A percentile compares a stretch with the other conserved stretches of the same genome.
Evolutionary conservation across 2,797 vertebrate species (phyloP).

Genomic region (Agapornis canus): DNA sequence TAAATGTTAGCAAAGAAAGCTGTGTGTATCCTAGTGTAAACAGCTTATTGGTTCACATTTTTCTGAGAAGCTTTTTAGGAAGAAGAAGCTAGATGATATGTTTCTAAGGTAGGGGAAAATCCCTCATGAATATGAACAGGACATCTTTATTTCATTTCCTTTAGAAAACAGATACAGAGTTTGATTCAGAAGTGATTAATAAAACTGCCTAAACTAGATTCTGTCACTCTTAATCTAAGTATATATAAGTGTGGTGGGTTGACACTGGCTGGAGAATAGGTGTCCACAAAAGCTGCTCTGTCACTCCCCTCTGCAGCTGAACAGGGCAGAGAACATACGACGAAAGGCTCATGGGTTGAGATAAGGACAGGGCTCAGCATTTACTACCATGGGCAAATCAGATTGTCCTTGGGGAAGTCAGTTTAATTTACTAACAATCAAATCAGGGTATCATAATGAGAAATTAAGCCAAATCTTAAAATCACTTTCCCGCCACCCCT

Average conservation of each 20-base stretch:
- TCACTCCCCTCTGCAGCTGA: not conserved
- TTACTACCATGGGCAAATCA: not conserved
- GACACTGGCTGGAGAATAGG: not conserved
- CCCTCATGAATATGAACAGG: not conserved
- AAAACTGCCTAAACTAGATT: not conserved
- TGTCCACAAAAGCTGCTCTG: not conserved
- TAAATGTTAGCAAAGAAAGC: not conserved
- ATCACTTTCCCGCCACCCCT: not conserved
- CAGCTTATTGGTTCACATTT: not conserved
- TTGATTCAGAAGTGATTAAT: slow-evolving; percentile 10
- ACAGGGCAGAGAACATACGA: not conserved
- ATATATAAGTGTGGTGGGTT: not conserved
- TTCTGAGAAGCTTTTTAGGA: not conserved
- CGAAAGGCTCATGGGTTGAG: not conserved
- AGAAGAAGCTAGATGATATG: not conserved
- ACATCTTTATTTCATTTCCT: not conserved
- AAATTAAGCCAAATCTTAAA: not conserved
- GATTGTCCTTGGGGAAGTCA: not conserved
- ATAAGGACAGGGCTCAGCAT: not conserved
- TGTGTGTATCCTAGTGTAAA: not conserved
- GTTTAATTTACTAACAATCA: not conserved
- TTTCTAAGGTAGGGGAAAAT: not conserved
- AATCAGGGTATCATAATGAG: not conserved
- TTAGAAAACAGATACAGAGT: not conserved
- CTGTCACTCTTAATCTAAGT: not conserved